Evolutionary conservation across 1,140 invertebrate genomes (phyloP).

Genomic region (Drosophila nigromelanica): DNA sequence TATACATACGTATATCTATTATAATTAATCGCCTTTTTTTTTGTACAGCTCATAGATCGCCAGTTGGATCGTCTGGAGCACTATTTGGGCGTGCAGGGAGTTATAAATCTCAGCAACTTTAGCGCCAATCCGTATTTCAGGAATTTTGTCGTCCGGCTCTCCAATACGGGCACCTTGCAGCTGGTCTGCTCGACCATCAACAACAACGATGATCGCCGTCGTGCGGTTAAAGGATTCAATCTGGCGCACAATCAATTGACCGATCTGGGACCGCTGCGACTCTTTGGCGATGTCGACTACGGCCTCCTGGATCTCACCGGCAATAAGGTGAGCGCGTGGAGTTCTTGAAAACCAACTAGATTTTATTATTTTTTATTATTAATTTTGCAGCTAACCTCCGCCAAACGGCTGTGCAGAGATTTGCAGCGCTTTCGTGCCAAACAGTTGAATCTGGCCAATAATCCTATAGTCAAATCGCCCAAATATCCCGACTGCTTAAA

Average conservation of each 20-base stretch:
- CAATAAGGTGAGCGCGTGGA: slow-evolving; percentile 40
- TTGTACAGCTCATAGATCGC: slow-evolving; percentile 6
- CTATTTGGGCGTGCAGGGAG: slow-evolving; percentile 26
- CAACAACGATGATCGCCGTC: slow-evolving; percentile 42
- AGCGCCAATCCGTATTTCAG: slow-evolving; percentile 23
- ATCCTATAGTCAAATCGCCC: slow-evolving; percentile 50
- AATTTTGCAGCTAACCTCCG: slow-evolving; percentile 38
- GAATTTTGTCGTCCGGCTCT: slow-evolving; percentile 51
- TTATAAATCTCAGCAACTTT: slow-evolving; percentile 53
- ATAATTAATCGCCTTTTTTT: background rate
- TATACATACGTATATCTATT: background rate
- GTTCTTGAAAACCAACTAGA: background rate
- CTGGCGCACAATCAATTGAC: slow-evolving; percentile 50
- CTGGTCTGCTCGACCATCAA: slow-evolving; percentile 51
- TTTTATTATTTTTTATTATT: background rate
- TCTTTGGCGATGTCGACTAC: slow-evolving; percentile 54
- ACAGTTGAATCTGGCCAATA: slow-evolving; percentile 58
- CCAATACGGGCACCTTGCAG: slow-evolving; percentile 37
- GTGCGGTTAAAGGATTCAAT: slow-evolving; percentile 49
- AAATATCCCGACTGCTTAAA: slow-evolving; percentile 60
- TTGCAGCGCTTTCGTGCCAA: slow-evolving; percentile 52
- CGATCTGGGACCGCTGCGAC: slow-evolving; percentile 32
- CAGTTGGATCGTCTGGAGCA: slow-evolving; percentile 39
- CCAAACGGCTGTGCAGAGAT: slow-evolving; percentile 45
- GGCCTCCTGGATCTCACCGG: slow-evolving; percentile 45